Evolutionary conservation across 2,113 vertebrate species (phyloP).

Genomic region (Eurystomus gularis): DNA sequence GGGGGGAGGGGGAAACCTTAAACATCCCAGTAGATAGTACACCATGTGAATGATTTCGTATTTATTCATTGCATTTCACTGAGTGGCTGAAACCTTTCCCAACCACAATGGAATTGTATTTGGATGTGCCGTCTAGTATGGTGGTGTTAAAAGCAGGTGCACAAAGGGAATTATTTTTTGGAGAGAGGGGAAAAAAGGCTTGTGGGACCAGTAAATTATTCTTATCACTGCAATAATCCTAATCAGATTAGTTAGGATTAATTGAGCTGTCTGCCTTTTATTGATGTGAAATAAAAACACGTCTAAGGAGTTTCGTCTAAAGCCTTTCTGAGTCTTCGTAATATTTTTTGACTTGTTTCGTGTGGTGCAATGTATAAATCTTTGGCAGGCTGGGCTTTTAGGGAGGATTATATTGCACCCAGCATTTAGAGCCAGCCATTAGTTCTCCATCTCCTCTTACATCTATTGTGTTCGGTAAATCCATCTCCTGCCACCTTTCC

Average conservation of each 20-base stretch:
- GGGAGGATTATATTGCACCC: not conserved
- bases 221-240: not conserved
- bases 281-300: not conserved
- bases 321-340: not conserved
- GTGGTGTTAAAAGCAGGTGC: constrained; percentile 17
- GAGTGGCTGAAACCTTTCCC: not conserved
- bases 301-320: not conserved
- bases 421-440: not conserved
- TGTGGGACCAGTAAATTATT: not conserved
- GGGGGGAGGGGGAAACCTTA: not conserved
- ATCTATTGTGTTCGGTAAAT: not conserved
- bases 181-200: not conserved
- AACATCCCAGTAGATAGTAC: not conserved
- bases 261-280: not conserved
- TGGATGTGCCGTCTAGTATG: not conserved
- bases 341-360: not conserved
- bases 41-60: not conserved
- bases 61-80: not conserved
- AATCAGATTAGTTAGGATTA: constrained; percentile 19
- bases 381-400: not conserved
- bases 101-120: not conserved
- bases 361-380: not conserved
- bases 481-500: not conserved
- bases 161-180: constrained; percentile 6
- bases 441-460: not conserved